A percentile compares a stretch with the other conserved stretches of the same genome.
Evolutionary conservation across 2,888 invertebrate genomes (phyloP).

Genomic region (Scelioninae gen. 1): DNA sequence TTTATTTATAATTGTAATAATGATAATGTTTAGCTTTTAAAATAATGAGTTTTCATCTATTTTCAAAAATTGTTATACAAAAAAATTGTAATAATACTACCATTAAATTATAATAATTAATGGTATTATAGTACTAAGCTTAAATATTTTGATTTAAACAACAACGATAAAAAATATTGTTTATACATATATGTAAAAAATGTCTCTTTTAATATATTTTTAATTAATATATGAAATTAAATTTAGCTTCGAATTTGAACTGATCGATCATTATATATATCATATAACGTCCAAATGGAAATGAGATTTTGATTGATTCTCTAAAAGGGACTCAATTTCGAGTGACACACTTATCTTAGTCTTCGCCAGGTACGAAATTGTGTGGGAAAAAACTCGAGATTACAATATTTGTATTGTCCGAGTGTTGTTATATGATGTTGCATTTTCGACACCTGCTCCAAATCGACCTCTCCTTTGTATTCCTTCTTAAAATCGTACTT

Average conservation of each 20-base stretch:
- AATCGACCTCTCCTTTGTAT: slow-evolving; percentile 41
- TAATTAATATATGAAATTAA: neutral
- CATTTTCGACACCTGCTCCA: slow-evolving; percentile 65
- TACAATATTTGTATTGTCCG: slow-evolving; percentile 60
- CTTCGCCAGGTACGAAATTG: slow-evolving; percentile 52
- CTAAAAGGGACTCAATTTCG: slow-evolving; percentile 37
- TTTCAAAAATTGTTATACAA: no score
- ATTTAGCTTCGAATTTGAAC: neutral
- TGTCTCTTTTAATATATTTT: neutral
- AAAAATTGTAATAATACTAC: no score
- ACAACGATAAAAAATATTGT: neutral
- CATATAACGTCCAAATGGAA: neutral
- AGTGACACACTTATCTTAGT: slow-evolving; percentile 59
- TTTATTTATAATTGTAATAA: no score
- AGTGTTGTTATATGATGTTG: slow-evolving; percentile 58
- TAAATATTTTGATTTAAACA: neutral
- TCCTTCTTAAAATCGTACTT: slow-evolving; percentile 15
- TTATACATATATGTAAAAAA: no score
- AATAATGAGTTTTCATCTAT: no score
- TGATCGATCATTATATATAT: neutral
- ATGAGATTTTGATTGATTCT: slow-evolving; percentile 61
- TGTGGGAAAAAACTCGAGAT: slow-evolving; percentile 57
- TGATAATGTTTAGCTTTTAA: no score
- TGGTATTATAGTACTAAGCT: neutral
- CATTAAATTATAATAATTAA: no score